Conservation (phyloP, 2,797 vertebrate genomes). For the Sebastes diaconus region DNA sequence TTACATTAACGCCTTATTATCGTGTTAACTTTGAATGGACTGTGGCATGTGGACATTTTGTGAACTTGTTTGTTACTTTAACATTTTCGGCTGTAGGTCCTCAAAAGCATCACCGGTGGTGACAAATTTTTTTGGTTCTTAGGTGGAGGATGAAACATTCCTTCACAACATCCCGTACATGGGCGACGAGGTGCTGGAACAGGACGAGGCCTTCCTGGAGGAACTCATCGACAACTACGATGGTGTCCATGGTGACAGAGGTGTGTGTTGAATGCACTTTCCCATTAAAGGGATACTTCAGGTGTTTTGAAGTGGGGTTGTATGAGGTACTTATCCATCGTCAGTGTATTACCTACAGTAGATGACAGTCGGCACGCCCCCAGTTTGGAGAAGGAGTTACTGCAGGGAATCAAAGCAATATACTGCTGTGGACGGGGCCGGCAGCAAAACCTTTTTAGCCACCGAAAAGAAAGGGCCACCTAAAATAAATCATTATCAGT, state of each 20-base stretch:
- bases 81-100: not conserved
- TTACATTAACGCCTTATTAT: too few species aligned
- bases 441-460: too few species aligned
- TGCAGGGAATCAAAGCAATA: too few species aligned
- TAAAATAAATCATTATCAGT: too few species aligned
- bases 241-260: constrained; percentile 87
- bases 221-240: constrained; percentile 99
- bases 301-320: too few species aligned
- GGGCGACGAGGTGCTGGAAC: constrained; percentile 96
- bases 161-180: constrained; percentile 99
- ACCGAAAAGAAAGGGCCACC: too few species aligned
- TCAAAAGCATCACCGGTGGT: not conserved
- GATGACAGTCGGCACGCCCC: too few species aligned
- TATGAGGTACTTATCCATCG: too few species aligned
- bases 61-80: not conserved
- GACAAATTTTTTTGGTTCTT: constrained; percentile 8
- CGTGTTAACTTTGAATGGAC: not conserved
- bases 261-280: constrained; percentile 21
- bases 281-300: not conserved
- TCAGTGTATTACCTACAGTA: too few species aligned
- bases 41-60: not conserved
- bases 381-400: too few species aligned
- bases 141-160: constrained; percentile 98
- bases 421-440: too few species aligned
- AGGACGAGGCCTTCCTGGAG: constrained; percentile 97